Base-by-base conservation (phyloP, 1,140 invertebrate genomes). In the Hycleus cichorii region DNA sequence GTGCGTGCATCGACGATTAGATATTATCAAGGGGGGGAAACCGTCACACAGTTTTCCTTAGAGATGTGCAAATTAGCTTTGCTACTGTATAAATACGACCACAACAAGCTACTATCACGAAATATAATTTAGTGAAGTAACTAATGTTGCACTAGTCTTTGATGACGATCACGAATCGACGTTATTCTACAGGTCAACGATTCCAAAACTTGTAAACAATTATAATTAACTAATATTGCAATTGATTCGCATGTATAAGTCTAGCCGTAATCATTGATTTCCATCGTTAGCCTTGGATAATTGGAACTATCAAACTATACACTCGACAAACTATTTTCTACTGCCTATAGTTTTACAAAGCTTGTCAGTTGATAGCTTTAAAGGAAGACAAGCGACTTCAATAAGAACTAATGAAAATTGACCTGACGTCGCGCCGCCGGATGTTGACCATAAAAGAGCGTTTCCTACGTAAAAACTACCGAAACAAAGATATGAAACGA, bases 21-120 rank as follows among this genome's bases (percentile, higher is more conserved):
- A 67, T 67, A 67, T 55, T 58, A 64, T 67, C 65, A 67, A 58
- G 60, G 32, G 32, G 60, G 32, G 32, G 1, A 64, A 66, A 66
- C 58, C 58, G 60, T 59, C 32, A 32, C 60, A 58, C 63, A 64
- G 63, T 64, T 60, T 58, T 64, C 65, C 65, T 64, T 56, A 47
- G 65, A 67, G 65, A 67, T 67, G 65, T 67, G 65, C 65, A 67
- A 67, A 67, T 67, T 67, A 67, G 63, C 59, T 62, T 43, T 40
- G 2, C 32, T 32, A 32, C 32, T 32, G 7, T 61, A 64, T 64
- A 64, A 64, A 65, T 63, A 62, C 55, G 44, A 42, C 27, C 58
- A 32, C 32, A 32, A 66, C 64, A 66, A 50, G 57, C 47, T 39
- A 32, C 39, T 57, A 51, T 62, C 62, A 63, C 65, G 65, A 57